phyloP scores from a whole-genome alignment of 2,797 vertebrate species.

The Cheirogaleus major region DNA sequence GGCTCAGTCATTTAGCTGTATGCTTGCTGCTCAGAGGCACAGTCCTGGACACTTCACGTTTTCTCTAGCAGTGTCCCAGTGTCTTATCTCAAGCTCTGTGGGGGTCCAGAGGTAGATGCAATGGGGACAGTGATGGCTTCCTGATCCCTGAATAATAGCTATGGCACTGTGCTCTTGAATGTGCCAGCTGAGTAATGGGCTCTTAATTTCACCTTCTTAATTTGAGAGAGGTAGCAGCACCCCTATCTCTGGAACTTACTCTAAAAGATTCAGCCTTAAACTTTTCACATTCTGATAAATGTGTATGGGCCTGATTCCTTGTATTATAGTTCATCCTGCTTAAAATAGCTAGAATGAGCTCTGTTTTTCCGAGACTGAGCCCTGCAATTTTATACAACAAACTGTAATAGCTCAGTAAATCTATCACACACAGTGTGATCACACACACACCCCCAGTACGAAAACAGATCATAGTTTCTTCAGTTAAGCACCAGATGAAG shows the following conservation, averaged over 20 bases:
- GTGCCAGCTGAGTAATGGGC: not conserved
- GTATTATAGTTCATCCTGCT: conserved; percentile 34
- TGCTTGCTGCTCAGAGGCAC: not conserved
- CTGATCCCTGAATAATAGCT: not conserved
- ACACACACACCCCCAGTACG: not conserved
- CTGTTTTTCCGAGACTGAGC: not conserved
- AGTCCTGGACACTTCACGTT: not conserved
- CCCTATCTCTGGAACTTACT: not conserved
- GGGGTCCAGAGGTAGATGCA: not conserved
- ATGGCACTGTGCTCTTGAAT: not conserved
- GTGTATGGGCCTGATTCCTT: not conserved
- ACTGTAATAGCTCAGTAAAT: conserved; percentile 27
- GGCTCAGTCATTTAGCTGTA: not conserved
- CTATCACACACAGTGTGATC: conserved; percentile 49
- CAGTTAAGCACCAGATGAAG: conserved; percentile 72
- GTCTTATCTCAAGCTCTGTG: not conserved
- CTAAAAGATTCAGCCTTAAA: not conserved
- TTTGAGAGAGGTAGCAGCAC: not conserved
- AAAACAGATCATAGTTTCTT: conserved; percentile 61
- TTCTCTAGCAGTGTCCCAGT: not conserved
- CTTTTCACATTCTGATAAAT: conserved; percentile 10
- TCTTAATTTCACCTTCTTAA: not conserved
- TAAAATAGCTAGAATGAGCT: conserved; percentile 44
- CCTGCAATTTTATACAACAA: conserved; percentile 44
- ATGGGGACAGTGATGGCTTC: not conserved